Conservation (phyloP, 2,888 invertebrate genomes). For the Brachyptera putata region DNA sequence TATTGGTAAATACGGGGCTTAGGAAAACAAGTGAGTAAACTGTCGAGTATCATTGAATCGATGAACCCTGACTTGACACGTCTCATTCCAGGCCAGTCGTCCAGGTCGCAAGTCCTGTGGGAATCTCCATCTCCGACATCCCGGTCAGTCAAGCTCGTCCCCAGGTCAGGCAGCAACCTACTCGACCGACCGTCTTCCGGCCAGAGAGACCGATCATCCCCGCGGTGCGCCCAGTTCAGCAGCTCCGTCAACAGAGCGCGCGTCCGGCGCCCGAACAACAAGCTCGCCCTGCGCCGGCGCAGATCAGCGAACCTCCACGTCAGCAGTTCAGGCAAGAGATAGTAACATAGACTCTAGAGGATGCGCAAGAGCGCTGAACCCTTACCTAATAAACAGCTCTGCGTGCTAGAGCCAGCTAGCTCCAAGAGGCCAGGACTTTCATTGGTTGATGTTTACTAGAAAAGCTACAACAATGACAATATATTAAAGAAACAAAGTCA, state of each 20-base stretch:
- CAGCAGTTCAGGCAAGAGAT: slow-evolving; percentile 23
- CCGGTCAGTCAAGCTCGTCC: slow-evolving; percentile 3
- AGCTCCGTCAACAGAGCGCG: background rate
- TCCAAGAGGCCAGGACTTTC: too few species aligned
- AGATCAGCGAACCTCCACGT: slow-evolving; percentile 22
- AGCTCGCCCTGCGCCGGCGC: background rate
- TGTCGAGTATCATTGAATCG: too few species aligned
- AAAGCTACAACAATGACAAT: too few species aligned
- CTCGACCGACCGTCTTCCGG: slow-evolving; percentile 14
- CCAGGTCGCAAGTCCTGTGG: slow-evolving; percentile 25
- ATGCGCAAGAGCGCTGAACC: too few species aligned
- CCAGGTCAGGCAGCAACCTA: background rate
- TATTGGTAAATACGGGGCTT: too few species aligned
- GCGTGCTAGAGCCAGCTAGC: too few species aligned
- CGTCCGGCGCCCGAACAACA: slow-evolving; percentile 11
- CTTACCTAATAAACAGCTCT: too few species aligned
- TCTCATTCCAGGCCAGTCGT: slow-evolving; percentile 4
- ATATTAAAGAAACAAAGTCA: too few species aligned
- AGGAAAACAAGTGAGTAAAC: too few species aligned
- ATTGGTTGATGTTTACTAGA: too few species aligned
- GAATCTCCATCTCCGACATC: slow-evolving; percentile 8
- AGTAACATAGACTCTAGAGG: too few species aligned
- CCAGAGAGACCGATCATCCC: slow-evolving; percentile 19
- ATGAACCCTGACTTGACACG: too few species aligned
- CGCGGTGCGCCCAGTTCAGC: slow-evolving; percentile 26